Base-by-base conservation (phyloP, 2,888 invertebrate species). In the Chydorus sphaericus region DNA sequence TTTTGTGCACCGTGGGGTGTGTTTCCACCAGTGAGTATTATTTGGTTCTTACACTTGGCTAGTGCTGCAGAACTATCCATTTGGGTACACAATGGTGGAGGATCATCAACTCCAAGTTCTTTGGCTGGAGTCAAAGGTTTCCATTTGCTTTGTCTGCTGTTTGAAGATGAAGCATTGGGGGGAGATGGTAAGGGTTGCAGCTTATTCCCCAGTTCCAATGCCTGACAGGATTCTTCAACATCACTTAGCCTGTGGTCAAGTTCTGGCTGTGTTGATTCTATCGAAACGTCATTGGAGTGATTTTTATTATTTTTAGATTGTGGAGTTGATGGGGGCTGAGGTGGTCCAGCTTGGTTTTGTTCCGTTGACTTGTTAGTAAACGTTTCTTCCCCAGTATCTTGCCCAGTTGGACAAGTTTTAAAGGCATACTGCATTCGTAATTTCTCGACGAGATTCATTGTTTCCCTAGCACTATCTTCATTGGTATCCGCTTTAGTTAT, bases 401-500 rank as follows among this genome's bases (percentile, higher is more conserved):
- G 28, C 5, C 23, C 36, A 11, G 73, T 75, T 18, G 44, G 20
- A 14, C 44, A 23, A 14, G 79, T 77, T 68, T 82, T 83, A 66
- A 83, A 82, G 31, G 75, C 74, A 75, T 77, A 73, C 65, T 81
- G 81, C 76, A 82, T 77, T 51, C 89, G 75, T 18, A 91, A 71
- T 65, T 90, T 86, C 65, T 89, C 86, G 4, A 91, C 85, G 29
- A 91, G 73, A 70, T 87, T 83, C 59, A 85, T 72, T 0, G 90
- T 90, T 67, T 87, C 89, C 60, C 85, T 76, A 0, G 85, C 84
- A 62, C 84, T 84, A 64, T 85, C 84, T 67, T 89, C 89, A 66
- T 84, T 84, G 3, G 83, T 80, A 66, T 85, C 85, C 65, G 84
- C 84, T 65, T 83, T 82, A 65, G 83, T 81, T 60, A 83, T 71